Evolutionary conservation across 2,888 invertebrate genomes (phyloP).

Genomic region (Prionchulus punctatus): DNA sequence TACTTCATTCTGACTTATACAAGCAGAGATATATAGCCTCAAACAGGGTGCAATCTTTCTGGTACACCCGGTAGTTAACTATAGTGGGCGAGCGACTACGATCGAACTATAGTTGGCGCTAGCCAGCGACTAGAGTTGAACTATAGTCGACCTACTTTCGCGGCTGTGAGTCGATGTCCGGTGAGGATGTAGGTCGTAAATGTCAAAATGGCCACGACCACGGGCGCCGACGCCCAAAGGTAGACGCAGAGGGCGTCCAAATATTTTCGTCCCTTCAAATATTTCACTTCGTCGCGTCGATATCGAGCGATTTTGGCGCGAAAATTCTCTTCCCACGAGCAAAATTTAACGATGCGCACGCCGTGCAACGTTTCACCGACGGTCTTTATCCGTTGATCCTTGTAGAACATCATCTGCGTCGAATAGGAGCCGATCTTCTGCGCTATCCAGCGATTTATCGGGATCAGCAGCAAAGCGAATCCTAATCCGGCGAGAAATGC

Average conservation of each 20-base stretch:
- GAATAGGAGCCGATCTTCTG: constrained; percentile 69
- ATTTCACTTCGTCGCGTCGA: constrained; percentile 33
- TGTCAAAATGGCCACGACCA: constrained; percentile 58
- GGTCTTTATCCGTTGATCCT: constrained; percentile 71
- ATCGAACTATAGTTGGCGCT: no score
- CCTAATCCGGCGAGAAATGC: constrained; percentile 75
- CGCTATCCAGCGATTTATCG: constrained; percentile 75
- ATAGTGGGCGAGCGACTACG: no score
- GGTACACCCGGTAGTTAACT: no score
- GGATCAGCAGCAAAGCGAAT: constrained; percentile 71
- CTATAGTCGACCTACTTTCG: constrained; percentile 46
- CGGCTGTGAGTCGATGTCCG: constrained; percentile 62
- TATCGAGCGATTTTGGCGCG: constrained; percentile 24
- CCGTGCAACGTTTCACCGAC: constrained; percentile 72
- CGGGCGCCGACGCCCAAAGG: constrained; percentile 95
- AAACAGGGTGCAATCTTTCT: no score
- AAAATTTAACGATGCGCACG: constrained; percentile 72
- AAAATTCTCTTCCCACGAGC: constrained; percentile 83
- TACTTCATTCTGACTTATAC: neutral
- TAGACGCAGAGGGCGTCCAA: constrained; percentile 92
- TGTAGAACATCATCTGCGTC: constrained; percentile 68
- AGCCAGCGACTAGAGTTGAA: no score
- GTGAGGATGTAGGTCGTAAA: constrained; percentile 38
- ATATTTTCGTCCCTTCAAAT: constrained; percentile 59
- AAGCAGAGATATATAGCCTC: neutral